These are phyloP conservation scores for Pomacea canaliculata DNA, from an alignment of 2,888 invertebrate genomes.

Conservation along the genomic window DNA sequence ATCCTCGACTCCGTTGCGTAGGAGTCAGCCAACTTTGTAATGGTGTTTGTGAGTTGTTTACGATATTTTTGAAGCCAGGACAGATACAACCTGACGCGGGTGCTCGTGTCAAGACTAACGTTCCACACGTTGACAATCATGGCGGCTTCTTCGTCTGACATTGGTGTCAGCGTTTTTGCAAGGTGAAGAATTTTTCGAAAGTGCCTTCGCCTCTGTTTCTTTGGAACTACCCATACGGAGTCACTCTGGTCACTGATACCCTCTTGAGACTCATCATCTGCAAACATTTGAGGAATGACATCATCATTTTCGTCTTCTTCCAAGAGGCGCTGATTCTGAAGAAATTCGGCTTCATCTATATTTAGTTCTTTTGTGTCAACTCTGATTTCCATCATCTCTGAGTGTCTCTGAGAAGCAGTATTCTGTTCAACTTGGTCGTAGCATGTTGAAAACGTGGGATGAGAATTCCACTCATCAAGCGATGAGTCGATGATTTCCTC, in stretches of 20 bases:
- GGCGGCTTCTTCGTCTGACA: slow-evolving; percentile 34
- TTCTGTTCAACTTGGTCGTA: not conserved
- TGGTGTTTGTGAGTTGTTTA: slow-evolving; percentile 28
- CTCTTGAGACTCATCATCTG: not conserved
- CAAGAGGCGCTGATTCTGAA: not conserved
- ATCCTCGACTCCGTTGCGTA: slow-evolving; percentile 38
- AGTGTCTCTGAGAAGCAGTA: not conserved
- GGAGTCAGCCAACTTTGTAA: slow-evolving; percentile 30
- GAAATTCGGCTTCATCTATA: not conserved
- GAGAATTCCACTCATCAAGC: not conserved
- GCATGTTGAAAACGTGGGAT: not conserved
- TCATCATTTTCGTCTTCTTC: not conserved
- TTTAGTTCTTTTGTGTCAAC: not conserved
- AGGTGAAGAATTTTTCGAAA: not conserved
- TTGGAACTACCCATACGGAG: no score
- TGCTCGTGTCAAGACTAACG: not conserved
- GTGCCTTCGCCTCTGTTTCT: not conserved
- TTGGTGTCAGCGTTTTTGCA: not conserved
- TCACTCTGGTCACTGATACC: not conserved
- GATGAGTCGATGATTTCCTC: not conserved
- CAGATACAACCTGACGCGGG: slow-evolving; percentile 32
- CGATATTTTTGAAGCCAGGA: slow-evolving; percentile 61
- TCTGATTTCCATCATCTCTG: not conserved
- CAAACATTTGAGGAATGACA: not conserved
- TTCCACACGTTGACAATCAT: slow-evolving; percentile 47